These are phyloP conservation scores for Amiota mariae DNA, from an alignment of 2,888 invertebrate genomes.

Conservation along the genomic window DNA sequence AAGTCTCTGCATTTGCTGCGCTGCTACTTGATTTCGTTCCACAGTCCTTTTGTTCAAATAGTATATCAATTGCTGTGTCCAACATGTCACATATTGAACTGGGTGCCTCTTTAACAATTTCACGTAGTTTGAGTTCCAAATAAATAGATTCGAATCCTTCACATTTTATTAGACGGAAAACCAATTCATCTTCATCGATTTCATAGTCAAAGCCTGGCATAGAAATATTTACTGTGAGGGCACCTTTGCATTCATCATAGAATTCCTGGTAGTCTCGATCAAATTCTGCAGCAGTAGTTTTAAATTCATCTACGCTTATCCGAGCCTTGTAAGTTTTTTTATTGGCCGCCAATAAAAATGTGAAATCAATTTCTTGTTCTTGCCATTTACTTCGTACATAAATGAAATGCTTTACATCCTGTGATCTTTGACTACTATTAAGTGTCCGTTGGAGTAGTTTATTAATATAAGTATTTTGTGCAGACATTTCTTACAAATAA, in stretches of 20 bases:
- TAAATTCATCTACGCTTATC: constrained; percentile 53
- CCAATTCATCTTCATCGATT: constrained; percentile 44
- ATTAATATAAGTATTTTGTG: constrained; percentile 25
- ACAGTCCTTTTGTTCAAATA: constrained; percentile 19
- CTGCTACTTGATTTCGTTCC: not conserved
- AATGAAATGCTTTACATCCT: constrained; percentile 51
- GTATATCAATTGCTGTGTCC: constrained; percentile 53
- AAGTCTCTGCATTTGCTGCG: constrained; percentile 37
- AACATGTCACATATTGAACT: constrained; percentile 40
- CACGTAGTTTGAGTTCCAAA: constrained; percentile 50
- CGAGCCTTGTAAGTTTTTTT: constrained; percentile 48
- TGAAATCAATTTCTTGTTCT: constrained; percentile 50
- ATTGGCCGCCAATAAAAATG: constrained; percentile 40
- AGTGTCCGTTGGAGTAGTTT: constrained; percentile 47
- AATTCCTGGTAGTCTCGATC: constrained; percentile 55
- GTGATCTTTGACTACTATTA: constrained; percentile 44
- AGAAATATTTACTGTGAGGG: constrained; percentile 57
- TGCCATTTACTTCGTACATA: constrained; percentile 54
- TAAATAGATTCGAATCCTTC: constrained; percentile 57
- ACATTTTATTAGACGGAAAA: constrained; percentile 57
- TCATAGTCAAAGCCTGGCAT: constrained; percentile 56
- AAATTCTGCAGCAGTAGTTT: constrained; percentile 57
- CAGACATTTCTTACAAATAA: not conserved
- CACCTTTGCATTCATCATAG: constrained; percentile 55
- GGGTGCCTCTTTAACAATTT: constrained; percentile 32